These are phyloP conservation scores for Cygnus buccinator DNA, from an alignment of 2,113 vertebrate genomes.

Conservation along the genomic window DNA sequence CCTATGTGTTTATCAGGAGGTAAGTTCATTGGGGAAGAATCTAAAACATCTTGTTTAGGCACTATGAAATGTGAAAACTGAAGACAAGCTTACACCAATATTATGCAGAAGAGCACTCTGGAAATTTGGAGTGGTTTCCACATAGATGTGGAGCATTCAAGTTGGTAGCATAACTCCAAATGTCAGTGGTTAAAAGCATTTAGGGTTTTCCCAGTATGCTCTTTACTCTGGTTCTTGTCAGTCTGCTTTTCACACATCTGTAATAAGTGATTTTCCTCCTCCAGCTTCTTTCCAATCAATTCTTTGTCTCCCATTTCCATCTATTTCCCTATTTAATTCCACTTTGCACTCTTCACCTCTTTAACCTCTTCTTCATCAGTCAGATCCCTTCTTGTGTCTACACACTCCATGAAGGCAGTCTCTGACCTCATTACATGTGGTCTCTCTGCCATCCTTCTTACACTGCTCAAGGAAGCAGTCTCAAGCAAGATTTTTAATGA, in stretches of 20 bases:
- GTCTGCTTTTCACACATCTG: slow-evolving; percentile 27
- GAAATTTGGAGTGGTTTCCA: neutral
- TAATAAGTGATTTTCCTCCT: slow-evolving; percentile 22
- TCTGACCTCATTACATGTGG: slow-evolving; percentile 26
- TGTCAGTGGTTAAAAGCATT: slow-evolving; percentile 9
- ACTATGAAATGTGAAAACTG: slow-evolving; percentile 16
- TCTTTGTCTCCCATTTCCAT: slow-evolving; percentile 32
- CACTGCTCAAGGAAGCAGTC: neutral
- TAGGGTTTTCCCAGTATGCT: neutral
- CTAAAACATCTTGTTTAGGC: neutral
- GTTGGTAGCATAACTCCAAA: slow-evolving; percentile 25
- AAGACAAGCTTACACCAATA: neutral
- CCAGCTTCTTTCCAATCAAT: slow-evolving; percentile 12
- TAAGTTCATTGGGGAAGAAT: neutral
- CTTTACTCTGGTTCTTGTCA: slow-evolving; percentile 23
- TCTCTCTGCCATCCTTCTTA: slow-evolving; percentile 10
- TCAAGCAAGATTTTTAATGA: slow-evolving; percentile 52
- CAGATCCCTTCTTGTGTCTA: neutral
- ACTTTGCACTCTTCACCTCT: slow-evolving; percentile 37
- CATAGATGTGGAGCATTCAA: neutral
- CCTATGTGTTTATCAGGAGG: neutral
- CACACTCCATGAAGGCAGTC: neutral
- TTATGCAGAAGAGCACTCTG: neutral
- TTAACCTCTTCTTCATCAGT: slow-evolving; percentile 52
- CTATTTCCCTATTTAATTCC: slow-evolving; percentile 44